Conservation (phyloP, 2,113 vertebrate genomes). For the Caranx ignobilis region DNA sequence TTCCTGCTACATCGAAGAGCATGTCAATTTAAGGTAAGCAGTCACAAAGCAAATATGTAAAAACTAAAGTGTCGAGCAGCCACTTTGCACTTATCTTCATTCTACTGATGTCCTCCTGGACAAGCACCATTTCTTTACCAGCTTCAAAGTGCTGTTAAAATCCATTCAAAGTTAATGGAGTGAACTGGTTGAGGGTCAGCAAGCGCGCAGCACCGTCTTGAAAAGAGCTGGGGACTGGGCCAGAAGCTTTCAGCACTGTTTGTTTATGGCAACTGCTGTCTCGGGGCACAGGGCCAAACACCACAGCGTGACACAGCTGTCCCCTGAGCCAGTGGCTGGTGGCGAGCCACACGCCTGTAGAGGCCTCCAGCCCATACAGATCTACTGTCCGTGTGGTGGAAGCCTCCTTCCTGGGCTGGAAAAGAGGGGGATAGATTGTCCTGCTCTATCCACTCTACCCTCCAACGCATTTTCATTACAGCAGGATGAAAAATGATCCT, state of each 20-base stretch:
- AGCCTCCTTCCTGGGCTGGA: constrained; percentile 42
- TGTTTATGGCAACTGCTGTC: constrained; percentile 81
- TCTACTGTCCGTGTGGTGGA: constrained; percentile 52
- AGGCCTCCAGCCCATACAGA: constrained; percentile 50
- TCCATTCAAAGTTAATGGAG: constrained; percentile 60
- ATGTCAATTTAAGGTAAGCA: not conserved
- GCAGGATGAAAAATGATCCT: constrained; percentile 61
- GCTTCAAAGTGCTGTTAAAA: constrained; percentile 26
- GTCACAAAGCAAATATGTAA: not conserved
- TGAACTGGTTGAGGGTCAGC: constrained; percentile 44
- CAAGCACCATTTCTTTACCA: constrained; percentile 27
- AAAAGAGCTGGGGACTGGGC: constrained; percentile 65
- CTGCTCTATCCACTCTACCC: constrained; percentile 18
- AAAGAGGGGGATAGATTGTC: constrained; percentile 26
- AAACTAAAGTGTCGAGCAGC: constrained; percentile 9
- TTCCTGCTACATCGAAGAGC: not conserved
- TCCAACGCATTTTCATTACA: constrained; percentile 64
- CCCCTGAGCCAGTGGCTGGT: constrained; percentile 56
- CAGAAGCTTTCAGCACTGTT: constrained; percentile 78
- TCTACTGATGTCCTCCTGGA: constrained; percentile 24
- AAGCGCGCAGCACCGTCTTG: constrained; percentile 46
- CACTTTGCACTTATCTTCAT: constrained; percentile 19
- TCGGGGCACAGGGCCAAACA: constrained; percentile 72
- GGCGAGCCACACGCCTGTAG: constrained; percentile 61
- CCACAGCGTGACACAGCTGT: constrained; percentile 67